Evolutionary conservation across 2,888 invertebrate genomes (phyloP), one percentile per base, ranked within the genome.

Genomic region (Nudaria mundana): DNA sequence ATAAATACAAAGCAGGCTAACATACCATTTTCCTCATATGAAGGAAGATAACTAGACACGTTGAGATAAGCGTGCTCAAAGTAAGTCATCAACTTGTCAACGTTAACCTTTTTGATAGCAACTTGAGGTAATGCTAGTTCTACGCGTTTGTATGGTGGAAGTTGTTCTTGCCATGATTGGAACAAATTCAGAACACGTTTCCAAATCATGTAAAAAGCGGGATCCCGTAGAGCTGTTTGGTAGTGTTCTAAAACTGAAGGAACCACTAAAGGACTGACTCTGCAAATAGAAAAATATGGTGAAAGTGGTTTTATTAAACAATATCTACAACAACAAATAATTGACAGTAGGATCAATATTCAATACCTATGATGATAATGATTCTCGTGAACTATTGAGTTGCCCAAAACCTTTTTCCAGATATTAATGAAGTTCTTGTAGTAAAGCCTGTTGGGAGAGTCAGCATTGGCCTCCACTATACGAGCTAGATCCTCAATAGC

Each of bases 191-290:
- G 30, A 16, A 94, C 85, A 48, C 90, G 91, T 66, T 92, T 92
- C 89, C 84, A 90, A 39, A 94, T 85, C 70, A 91, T 90, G 77
- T 92, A 94, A 88, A 93, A 93, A 18, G 91, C 91, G 5, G 94
- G 94, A 61, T 94, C 94, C 36, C 93, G 90, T 12, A 92, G 76
- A 5, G 91, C 82, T 5, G 93, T 93, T 64, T 92, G 91, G 59
- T 90, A 91, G 57, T 93, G 90, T 64, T 94, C 92, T 50, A 94
- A 73, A 5, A 82, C 91, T n/a, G 93, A 92, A 23, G 93, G 93
- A 0, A 85, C 76, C 37, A 91, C 79, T 43, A 90, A 50, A n/a
- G 78, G 72, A 14, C 59, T 50, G 38, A 77, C 65, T 14, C 87
- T 80, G 51, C 46, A 67, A 58, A 66, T 16, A 22, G 66, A 45